Conservation (phyloP, 2,888 invertebrate species). For the Rhabditoides inermis region DNA sequence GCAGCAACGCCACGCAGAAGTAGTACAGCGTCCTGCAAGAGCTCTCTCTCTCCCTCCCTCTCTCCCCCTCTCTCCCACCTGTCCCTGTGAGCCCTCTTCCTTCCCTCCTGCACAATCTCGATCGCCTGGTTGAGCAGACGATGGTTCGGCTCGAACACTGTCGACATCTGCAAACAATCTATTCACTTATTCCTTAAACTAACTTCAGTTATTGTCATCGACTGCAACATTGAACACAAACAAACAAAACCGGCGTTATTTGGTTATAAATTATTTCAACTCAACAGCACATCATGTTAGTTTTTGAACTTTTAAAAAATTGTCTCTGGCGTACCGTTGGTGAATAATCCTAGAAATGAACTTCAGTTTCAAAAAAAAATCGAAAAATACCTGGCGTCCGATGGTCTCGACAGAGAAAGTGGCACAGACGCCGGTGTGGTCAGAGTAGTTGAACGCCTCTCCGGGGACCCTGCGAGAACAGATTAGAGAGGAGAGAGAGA, state of each 20-base stretch:
- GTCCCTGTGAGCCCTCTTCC: slow-evolving; percentile 41
- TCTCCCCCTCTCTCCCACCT: slow-evolving; percentile 29
- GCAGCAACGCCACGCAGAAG: slow-evolving; percentile 9
- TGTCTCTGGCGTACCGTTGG: no score
- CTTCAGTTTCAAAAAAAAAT: not conserved
- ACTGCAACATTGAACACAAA: no score
- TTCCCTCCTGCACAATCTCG: slow-evolving; percentile 41
- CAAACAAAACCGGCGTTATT: no score
- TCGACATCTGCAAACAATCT: slow-evolving; percentile 22
- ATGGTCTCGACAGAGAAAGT: slow-evolving; percentile 28
- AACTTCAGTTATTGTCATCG: no score
- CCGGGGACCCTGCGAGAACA: slow-evolving; percentile 20
- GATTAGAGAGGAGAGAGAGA: no score
- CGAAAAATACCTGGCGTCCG: slow-evolving; percentile 17
- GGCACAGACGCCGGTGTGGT: slow-evolving; percentile 46
- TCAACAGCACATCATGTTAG: no score
- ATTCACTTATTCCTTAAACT: no score
- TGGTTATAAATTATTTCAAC: no score
- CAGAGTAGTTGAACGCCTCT: slow-evolving; percentile 43
- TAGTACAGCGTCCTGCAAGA: slow-evolving; percentile 16
- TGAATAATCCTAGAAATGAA: no score
- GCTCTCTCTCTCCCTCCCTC: no score
- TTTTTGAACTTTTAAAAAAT: no score
- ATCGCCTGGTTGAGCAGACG: slow-evolving; percentile 33
- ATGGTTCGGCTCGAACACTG: slow-evolving; percentile 25